Evolutionary conservation across 2,888 invertebrate genomes (phyloP).

Genomic region (Slavum lentiscoides): DNA sequence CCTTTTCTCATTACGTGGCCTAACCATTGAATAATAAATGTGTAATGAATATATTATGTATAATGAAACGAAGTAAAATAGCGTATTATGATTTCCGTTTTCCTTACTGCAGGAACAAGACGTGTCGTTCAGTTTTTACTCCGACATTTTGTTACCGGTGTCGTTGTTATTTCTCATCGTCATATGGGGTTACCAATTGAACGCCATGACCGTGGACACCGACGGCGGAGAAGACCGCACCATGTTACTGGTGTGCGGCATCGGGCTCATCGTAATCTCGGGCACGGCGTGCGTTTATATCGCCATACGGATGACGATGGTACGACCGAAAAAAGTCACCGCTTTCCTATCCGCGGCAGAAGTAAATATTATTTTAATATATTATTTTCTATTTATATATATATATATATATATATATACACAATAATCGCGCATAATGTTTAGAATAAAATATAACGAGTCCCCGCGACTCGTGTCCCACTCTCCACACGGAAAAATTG

Average conservation of each 20-base stretch:
- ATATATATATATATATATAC: too few relatives aligned
- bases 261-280: slow-evolving; percentile 35
- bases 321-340: not conserved
- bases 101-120: slow-evolving; percentile 14
- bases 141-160: slow-evolving; percentile 27
- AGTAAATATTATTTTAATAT: not conserved
- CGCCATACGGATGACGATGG: slow-evolving; percentile 25
- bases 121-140: slow-evolving; percentile 20
- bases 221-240: slow-evolving; percentile 3
- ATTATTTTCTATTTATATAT: too few relatives aligned
- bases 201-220: slow-evolving; percentile 25
- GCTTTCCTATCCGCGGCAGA: not conserved
- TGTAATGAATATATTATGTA: too few relatives aligned
- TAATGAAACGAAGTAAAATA: not conserved
- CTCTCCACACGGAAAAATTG: too few relatives aligned
- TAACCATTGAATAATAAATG: too few relatives aligned
- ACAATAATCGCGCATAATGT: too few relatives aligned
- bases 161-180: slow-evolving; percentile 30
- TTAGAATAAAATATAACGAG: too few relatives aligned
- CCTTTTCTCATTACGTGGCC: too few relatives aligned
- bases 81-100: not conserved
- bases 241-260: slow-evolving; percentile 28
- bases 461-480: too few relatives aligned
- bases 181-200: slow-evolving; percentile 29
- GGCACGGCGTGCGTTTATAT: slow-evolving; percentile 38